phyloP scores from a whole-genome alignment of 2,888 invertebrate genomes.

The Rhyacophila evoluta region DNA sequence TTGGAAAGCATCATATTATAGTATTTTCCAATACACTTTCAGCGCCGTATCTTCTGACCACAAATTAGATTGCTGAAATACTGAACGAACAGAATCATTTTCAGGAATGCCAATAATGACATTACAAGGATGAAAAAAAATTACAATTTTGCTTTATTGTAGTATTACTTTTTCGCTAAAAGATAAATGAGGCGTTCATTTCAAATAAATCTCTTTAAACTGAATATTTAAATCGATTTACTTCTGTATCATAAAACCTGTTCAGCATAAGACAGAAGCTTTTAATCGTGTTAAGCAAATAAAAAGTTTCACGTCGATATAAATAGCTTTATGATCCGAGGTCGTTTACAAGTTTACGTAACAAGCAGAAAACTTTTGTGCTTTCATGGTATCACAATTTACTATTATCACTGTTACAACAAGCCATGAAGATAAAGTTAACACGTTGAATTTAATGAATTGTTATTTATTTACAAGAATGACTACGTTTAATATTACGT shows the following conservation, averaged over 20 bases:
- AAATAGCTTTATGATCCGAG: neutral
- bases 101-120: no score
- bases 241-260: neutral
- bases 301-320: neutral
- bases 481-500: no score
- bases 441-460: neutral
- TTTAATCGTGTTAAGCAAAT: constrained; percentile 5
- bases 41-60: no score
- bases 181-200: neutral
- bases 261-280: neutral
- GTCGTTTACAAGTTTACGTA: neutral
- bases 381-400: neutral
- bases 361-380: no score
- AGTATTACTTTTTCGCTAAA: neutral
- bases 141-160: constrained; percentile 1
- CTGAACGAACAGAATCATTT: no score
- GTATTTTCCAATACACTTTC: no score
- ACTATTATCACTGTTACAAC: neutral
- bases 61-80: no score
- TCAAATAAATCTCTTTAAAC: neutral
- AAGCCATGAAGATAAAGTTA: neutral
- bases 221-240: neutral
- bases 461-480: neutral
- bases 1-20: no score
- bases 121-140: no score